These are phyloP conservation scores for Hypocryptadius cinnamomeus DNA, from an alignment of 2,113 vertebrate genomes.

Conservation along the genomic window DNA sequence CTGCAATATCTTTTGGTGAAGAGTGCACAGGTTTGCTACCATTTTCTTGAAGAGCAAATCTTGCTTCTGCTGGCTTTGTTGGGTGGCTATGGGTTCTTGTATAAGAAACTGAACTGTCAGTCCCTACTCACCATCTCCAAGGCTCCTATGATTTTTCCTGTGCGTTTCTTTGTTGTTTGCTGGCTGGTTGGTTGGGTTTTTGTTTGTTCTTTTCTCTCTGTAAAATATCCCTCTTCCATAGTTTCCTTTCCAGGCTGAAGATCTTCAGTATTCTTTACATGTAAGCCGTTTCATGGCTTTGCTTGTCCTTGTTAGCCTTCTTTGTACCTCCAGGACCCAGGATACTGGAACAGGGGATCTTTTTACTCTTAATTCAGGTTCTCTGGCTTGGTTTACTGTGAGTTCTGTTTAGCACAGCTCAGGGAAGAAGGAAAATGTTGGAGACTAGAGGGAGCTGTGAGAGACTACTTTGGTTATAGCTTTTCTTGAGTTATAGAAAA, in stretches of 20 bases:
- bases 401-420: background rate
- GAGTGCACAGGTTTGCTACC: background rate
- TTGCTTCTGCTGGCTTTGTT: background rate
- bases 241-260: background rate
- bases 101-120: background rate
- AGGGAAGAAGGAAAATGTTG: background rate
- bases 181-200: background rate
- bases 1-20: background rate
- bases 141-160: background rate
- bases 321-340: background rate
- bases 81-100: background rate
- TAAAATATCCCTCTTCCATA: background rate
- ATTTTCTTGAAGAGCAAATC: background rate
- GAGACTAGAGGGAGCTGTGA: background rate
- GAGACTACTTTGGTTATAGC: background rate
- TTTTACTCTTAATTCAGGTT: background rate
- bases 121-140: background rate
- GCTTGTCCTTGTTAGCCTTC: background rate
- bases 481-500: background rate
- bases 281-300: background rate
- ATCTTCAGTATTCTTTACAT: fast-evolving
- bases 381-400: background rate
- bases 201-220: background rate
- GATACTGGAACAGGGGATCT: background rate
- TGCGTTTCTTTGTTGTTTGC: background rate